A percentile compares a stretch with the other conserved stretches of the same genome.
phyloP scores from a whole-genome alignment of 2,113 vertebrate species.

The Seriola quinqueradiata region DNA sequence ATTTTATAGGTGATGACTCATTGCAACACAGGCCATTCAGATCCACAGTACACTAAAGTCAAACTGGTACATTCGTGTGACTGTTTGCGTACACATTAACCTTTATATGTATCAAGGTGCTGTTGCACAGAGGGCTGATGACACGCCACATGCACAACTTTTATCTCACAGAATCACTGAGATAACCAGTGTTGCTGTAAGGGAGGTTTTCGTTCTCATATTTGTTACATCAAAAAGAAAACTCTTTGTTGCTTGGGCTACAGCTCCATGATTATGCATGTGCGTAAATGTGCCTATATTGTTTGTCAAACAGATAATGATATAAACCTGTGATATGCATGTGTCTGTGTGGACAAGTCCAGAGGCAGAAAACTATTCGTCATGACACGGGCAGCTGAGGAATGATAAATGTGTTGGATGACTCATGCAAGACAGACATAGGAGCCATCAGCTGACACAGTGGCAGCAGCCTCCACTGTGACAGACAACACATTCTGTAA shows the following conservation, averaged over 20 bases:
- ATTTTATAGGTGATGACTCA: slow-evolving; percentile 81
- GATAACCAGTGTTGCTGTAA: slow-evolving; percentile 39
- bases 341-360: slow-evolving; percentile 19
- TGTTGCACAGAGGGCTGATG: slow-evolving; percentile 34
- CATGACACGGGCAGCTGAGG: slow-evolving; percentile 49
- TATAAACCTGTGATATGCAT: not conserved
- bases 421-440: slow-evolving; percentile 69
- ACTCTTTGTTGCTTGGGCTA: not conserved
- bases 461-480: slow-evolving; percentile 40
- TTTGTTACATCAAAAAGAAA: not conserved
- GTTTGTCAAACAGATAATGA: not conserved
- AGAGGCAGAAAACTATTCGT: slow-evolving; percentile 40
- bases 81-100: slow-evolving; percentile 70
- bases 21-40: slow-evolving; percentile 67
- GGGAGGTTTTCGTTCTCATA: slow-evolving; percentile 25
- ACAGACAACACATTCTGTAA: slow-evolving; percentile 62
- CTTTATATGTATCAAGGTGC: slow-evolving; percentile 68
- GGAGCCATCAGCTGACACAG: slow-evolving; percentile 55
- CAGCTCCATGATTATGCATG: not conserved
- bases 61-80: slow-evolving; percentile 44
- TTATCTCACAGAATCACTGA: slow-evolving; percentile 40
- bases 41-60: slow-evolving; percentile 54
- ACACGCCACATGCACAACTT: slow-evolving; percentile 61
- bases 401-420: slow-evolving; percentile 68
- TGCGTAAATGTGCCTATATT: not conserved